These are phyloP conservation scores for Cuniculus paca DNA, from an alignment of 2,797 vertebrate genomes.

Conservation along the genomic window DNA sequence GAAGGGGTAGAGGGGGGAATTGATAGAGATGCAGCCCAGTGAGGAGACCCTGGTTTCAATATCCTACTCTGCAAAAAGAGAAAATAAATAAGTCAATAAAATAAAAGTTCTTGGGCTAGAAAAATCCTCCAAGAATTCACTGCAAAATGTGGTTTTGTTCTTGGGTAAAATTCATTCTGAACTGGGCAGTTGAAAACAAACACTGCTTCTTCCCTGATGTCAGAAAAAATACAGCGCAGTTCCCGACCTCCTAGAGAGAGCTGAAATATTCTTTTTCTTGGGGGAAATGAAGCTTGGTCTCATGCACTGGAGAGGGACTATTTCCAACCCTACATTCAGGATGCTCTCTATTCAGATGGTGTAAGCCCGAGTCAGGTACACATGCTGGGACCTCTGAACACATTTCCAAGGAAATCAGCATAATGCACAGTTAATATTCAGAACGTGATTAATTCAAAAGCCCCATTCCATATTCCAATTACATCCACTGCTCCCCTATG, in stretches of 20 bases:
- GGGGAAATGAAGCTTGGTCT: neutral
- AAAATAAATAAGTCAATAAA: neutral
- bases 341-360: neutral
- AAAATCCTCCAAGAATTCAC: slow-evolving; percentile 16
- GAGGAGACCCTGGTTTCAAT: neutral
- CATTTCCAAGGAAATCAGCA: slow-evolving; percentile 71
- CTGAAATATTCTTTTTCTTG: slow-evolving; percentile 47
- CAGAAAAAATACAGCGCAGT: neutral
- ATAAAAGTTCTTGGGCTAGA: neutral
- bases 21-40: neutral
- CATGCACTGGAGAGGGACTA: neutral
- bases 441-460: slow-evolving; percentile 70
- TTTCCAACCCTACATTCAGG: neutral
- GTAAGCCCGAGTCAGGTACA: neutral
- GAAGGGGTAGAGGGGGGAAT: neutral
- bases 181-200: slow-evolving; percentile 49
- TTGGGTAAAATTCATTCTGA: slow-evolving; percentile 43
- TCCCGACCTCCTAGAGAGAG: neutral
- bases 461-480: slow-evolving; percentile 56
- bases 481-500: neutral
- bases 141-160: neutral
- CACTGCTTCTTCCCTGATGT: neutral
- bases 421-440: slow-evolving; percentile 67
- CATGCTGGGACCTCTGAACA: slow-evolving; percentile 14
- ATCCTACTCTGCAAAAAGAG: neutral